Conservation (phyloP, 1,140 invertebrate species). For the Eubasilissa regina region DNA sequence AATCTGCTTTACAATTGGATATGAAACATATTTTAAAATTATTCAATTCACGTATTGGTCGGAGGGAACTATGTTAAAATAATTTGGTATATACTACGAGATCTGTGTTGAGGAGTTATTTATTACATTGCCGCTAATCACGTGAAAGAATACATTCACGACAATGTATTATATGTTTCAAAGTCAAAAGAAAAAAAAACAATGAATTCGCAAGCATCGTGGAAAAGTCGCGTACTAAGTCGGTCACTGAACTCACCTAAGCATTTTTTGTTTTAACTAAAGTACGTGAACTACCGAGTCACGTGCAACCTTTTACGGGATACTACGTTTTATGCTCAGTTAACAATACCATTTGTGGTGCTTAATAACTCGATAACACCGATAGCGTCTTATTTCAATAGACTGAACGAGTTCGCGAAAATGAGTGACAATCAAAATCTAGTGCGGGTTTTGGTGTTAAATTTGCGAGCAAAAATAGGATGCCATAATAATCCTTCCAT, state of each 20-base stretch:
- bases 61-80: too few relatives aligned
- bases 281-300: slow-evolving; percentile 19
- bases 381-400: neutral
- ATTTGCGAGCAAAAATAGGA: too few relatives aligned
- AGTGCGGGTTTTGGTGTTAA: too few relatives aligned
- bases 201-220: slow-evolving; percentile 9
- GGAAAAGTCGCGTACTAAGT: slow-evolving; percentile 24
- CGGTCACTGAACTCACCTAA: slow-evolving; percentile 24
- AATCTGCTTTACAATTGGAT: too few relatives aligned
- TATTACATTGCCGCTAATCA: neutral
- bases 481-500: too few relatives aligned
- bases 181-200: slow-evolving; percentile 17
- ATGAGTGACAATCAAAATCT: too few relatives aligned
- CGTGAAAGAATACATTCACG: slow-evolving; percentile 6
- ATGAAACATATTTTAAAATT: too few relatives aligned
- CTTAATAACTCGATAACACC: neutral
- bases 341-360: neutral
- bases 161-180: neutral
- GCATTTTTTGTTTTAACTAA: slow-evolving; percentile 7
- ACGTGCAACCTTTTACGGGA: slow-evolving; percentile 14
- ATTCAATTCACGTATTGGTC: too few relatives aligned
- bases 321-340: neutral
- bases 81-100: too few relatives aligned
- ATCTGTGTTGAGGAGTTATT: too few relatives aligned
- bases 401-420: too few relatives aligned